Conservation (phyloP, 2,113 vertebrate species). For the Potamarius usumacintae region DNA sequence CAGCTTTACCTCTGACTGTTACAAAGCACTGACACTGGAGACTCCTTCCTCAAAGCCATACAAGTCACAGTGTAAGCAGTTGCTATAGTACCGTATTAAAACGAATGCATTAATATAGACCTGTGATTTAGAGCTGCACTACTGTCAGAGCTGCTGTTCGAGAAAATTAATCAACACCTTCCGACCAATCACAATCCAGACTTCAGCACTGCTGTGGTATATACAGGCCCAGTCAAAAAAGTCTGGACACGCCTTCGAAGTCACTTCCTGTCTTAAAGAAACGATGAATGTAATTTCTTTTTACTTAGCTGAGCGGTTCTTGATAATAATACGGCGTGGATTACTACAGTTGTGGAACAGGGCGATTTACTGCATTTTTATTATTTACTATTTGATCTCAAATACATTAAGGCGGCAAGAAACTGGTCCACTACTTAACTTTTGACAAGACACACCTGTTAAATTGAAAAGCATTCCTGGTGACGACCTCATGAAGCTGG, state of each 20-base stretch:
- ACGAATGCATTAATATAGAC: not conserved
- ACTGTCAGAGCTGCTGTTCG: not conserved
- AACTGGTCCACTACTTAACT: too few species aligned
- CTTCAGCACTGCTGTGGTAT: not conserved
- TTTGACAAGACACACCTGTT: too few species aligned
- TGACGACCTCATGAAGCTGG: too few species aligned
- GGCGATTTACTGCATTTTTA: too few species aligned
- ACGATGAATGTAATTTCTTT: not conserved
- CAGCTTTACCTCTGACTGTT: not conserved
- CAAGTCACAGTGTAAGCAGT: not conserved
- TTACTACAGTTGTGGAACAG: too few species aligned
- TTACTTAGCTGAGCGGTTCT: too few species aligned
- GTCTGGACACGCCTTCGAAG: not conserved
- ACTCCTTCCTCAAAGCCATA: not conserved
- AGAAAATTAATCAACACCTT: not conserved
- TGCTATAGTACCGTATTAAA: not conserved
- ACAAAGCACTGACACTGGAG: not conserved
- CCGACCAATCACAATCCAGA: not conserved
- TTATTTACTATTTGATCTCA: too few species aligned
- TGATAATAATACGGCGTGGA: too few species aligned
- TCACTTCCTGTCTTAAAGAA: too few species aligned
- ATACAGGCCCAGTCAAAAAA: not conserved
- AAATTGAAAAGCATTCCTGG: too few species aligned
- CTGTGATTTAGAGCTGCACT: not conserved
- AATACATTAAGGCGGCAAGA: too few species aligned